These are phyloP conservation scores for Drosophila kokeensis DNA, from an alignment of 2,888 invertebrate species.

Conservation along the genomic window DNA sequence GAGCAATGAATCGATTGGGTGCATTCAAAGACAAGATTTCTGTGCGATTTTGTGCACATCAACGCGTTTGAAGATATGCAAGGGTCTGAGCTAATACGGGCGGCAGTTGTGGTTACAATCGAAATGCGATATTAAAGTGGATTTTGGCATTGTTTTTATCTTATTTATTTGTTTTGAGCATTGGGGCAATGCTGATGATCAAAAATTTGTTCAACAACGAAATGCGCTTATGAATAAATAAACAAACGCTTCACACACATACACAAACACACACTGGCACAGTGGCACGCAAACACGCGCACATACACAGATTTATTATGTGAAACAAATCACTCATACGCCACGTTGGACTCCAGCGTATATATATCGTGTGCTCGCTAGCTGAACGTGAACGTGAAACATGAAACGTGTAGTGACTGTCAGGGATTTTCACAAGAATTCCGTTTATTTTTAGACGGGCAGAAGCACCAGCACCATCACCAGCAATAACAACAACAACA, in stretches of 20 bases:
- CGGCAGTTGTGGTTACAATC: slow-evolving; percentile 33
- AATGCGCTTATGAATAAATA: slow-evolving; percentile 71
- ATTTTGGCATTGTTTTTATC: slow-evolving; percentile 29
- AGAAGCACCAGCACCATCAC: slow-evolving; percentile 10
- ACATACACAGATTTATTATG: slow-evolving; percentile 51
- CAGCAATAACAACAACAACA: slow-evolving; percentile 26
- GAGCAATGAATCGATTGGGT: slow-evolving; percentile 38
- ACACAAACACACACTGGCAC: slow-evolving; percentile 21
- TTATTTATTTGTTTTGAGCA: slow-evolving; percentile 40
- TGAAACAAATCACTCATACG: slow-evolving; percentile 63
- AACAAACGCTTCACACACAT: slow-evolving; percentile 33
- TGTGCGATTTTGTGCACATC: slow-evolving; percentile 28
- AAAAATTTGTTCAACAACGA: slow-evolving; percentile 50
- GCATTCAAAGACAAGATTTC: slow-evolving; percentile 36
- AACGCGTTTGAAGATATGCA: slow-evolving; percentile 9
- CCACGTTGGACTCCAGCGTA: slow-evolving; percentile 42
- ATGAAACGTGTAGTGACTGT: slow-evolving; percentile 57
- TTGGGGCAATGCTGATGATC: slow-evolving; percentile 38
- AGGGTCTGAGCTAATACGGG: not conserved
- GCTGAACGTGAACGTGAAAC: slow-evolving; percentile 39
- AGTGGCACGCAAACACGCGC: slow-evolving; percentile 39
- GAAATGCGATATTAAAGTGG: slow-evolving; percentile 46
- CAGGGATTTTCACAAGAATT: slow-evolving; percentile 52
- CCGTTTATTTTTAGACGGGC: slow-evolving; percentile 47
- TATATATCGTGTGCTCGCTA: slow-evolving; percentile 11